phyloP scores from a whole-genome alignment of 2,113 vertebrate genomes.

The Hippocampus comes region DNA sequence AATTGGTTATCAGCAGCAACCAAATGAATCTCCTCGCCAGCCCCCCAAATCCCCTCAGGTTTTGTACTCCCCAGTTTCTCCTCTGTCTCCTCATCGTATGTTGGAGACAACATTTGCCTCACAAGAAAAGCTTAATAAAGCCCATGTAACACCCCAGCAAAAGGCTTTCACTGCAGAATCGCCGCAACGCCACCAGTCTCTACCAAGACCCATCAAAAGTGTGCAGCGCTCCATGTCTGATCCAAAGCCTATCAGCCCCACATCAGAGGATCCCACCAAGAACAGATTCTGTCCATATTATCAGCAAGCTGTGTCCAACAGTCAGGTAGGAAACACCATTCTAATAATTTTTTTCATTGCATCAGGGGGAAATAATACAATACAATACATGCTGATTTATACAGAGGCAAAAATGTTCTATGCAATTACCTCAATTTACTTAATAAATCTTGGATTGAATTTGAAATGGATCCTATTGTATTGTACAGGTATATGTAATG shows the following conservation, averaged over 20 bases:
- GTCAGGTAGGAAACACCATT: conserved; percentile 80
- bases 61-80: conserved; percentile 95
- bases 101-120: conserved; percentile 90
- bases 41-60: conserved; percentile 96
- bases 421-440: not conserved
- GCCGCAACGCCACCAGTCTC: conserved; percentile 84
- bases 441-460: not conserved
- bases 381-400: too few relatives aligned
- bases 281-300: conserved; percentile 92
- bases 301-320: conserved; percentile 83
- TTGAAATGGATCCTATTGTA: not conserved
- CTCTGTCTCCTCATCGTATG: conserved; percentile 91
- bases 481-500: not conserved
- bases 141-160: conserved; percentile 95
- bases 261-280: conserved; percentile 88
- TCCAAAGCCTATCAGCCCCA: conserved; percentile 97
- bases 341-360: conserved; percentile 1
- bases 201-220: conserved; percentile 94
- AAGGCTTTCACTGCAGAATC: conserved; percentile 89
- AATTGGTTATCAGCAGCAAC: conserved; percentile 89
- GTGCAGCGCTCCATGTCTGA: conserved; percentile 96
- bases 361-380: not conserved
- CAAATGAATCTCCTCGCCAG: conserved; percentile 83
- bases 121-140: conserved; percentile 94
- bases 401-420: not conserved